These are phyloP conservation scores for Caenorhabditis zanzibari DNA, from an alignment of 2,888 invertebrate species.

Conservation along the genomic window DNA sequence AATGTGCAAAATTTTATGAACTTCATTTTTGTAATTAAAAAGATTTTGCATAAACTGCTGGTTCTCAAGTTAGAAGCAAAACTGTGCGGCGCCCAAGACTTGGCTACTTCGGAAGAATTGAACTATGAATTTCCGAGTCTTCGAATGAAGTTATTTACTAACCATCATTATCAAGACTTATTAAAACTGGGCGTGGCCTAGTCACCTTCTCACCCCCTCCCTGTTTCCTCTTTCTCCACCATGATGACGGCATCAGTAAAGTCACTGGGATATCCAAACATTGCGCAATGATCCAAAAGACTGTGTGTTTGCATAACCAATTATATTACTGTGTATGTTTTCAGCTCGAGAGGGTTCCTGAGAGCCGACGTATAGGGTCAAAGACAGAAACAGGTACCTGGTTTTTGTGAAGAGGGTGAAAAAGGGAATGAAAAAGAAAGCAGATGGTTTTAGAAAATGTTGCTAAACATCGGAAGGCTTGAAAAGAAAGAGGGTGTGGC, in stretches of 20 bases:
- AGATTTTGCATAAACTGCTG: no score
- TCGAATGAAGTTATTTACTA: no score
- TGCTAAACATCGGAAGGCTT: not conserved
- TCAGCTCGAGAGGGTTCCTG: not conserved
- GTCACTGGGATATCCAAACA: constrained; percentile 33
- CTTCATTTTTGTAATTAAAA: no score
- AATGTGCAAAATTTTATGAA: no score
- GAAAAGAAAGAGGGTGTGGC: not conserved
- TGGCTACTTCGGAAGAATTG: no score
- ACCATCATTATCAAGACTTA: no score
- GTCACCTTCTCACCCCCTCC: not conserved
- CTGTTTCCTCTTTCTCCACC: no score
- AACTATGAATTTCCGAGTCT: no score
- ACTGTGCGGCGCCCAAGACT: no score
- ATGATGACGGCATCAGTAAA: not conserved
- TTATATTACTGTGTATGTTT: constrained; percentile 16
- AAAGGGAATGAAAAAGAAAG: constrained; percentile 4
- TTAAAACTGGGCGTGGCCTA: not conserved
- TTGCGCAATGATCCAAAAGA: constrained; percentile 27
- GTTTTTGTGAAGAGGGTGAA: not conserved
- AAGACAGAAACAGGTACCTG: no score
- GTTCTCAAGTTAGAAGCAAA: no score
- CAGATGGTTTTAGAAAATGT: not conserved
- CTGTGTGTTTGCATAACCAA: constrained; percentile 30
- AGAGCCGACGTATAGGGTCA: constrained; percentile 1